Conservation (phyloP, 2,113 vertebrate species). For the Platanista minor region DNA sequence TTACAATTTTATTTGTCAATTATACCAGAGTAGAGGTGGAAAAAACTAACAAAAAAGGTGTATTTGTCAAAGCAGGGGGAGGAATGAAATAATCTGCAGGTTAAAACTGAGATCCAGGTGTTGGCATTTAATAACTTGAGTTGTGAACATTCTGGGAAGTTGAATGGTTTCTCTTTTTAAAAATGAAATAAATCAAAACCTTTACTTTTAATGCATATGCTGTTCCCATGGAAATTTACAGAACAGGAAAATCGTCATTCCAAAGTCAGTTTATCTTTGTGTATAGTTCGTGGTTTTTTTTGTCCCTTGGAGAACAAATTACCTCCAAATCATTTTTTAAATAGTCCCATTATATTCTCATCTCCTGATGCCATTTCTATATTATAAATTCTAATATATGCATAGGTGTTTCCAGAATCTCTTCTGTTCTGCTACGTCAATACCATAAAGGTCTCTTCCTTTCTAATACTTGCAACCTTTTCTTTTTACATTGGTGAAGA, state of each 20-base stretch:
- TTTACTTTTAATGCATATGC: neutral
- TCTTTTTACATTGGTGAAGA: neutral
- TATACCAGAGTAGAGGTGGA: neutral
- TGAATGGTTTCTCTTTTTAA: neutral
- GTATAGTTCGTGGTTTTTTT: neutral
- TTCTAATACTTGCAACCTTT: neutral
- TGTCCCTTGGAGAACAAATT: neutral
- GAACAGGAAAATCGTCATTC: neutral
- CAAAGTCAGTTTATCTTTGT: neutral
- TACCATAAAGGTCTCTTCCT: neutral
- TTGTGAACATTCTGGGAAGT: neutral
- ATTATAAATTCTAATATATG: conserved; percentile 35
- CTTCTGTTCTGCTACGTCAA: neutral
- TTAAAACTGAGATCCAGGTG: neutral
- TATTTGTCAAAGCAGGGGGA: neutral
- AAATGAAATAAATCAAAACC: neutral
- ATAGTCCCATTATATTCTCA: neutral
- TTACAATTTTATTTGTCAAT: too few relatives aligned
- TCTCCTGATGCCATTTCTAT: neutral
- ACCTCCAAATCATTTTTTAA: neutral
- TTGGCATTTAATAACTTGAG: neutral
- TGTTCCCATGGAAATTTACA: neutral
- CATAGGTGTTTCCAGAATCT: neutral
- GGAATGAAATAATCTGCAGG: neutral
- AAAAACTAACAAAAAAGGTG: neutral